Evolutionary conservation across 2,888 invertebrate genomes (phyloP), one percentile per base, ranked within the genome.

Genomic region (Drosophila kuntzei): DNA sequence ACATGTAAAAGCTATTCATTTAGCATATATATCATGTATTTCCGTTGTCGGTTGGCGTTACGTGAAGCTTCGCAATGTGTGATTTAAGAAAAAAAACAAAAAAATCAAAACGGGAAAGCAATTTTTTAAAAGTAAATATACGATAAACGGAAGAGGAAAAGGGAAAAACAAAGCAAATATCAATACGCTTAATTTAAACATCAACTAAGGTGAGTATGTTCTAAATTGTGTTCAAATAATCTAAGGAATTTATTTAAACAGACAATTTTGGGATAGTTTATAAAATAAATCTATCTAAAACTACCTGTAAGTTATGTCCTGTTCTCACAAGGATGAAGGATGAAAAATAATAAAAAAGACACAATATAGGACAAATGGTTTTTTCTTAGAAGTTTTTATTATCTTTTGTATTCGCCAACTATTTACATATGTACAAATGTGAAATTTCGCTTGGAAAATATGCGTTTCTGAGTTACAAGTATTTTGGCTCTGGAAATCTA

Each of bases 71-170:
- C 50, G 29, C 27, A 25, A n/a, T 27, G 54, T 43, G 49, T 18
- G 36, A 29, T 29, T 29, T 60, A 49, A 66, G 49, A 25, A 59
- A 43, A 49, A 41, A 18, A 34, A 49, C 53, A 49, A 34, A 57
- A 37, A 60, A 58, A 67, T 41, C 60, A 44, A 79, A 54, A 61
- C 64, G 57, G 36, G 36, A 63, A 44, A 46, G 5, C 62, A 65
- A 73, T 76, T 76, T 76, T 73, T 63, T 55, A 73, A 46, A 71
- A 66, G 68, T 80, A 82, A 82, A 83, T 83, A 75, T 77, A 53
- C 71, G 83, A 65, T 75, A 78, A 77, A 18, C 46, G 18, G 78
- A 51, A 74, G 61, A 77, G 63, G 53, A 71, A 71, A 77, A 83
- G 71, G 74, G 59, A 58, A 63, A 67, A 64, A n/a, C 60, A 64